These are phyloP conservation scores for Poeciliopsis presidionis DNA, from an alignment of 2,797 vertebrate species.

Conservation along the genomic window DNA sequence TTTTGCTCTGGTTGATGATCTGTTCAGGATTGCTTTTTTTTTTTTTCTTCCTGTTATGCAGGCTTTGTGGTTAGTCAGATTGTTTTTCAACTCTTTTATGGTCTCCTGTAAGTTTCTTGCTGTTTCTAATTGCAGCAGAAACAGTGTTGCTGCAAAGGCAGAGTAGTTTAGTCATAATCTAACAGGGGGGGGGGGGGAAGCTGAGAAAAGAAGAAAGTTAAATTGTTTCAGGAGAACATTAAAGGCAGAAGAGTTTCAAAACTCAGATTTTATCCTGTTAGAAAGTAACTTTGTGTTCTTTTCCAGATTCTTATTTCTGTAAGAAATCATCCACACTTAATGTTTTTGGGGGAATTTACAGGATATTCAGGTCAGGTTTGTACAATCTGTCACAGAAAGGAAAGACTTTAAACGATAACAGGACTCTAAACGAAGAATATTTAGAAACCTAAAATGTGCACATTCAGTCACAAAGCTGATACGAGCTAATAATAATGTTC, in stretches of 20 bases:
- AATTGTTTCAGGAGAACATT: not conserved
- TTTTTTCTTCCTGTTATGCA: not conserved
- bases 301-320: not conserved
- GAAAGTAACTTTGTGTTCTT: not conserved
- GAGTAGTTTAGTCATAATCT: not conserved
- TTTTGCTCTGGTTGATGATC: not conserved
- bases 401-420: not conserved
- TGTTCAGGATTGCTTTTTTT: slow-evolving; percentile 3
- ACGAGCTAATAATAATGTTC: not conserved
- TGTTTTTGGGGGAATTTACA: slow-evolving; percentile 8
- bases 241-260: not conserved
- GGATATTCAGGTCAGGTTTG: not conserved
- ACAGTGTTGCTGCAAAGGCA: not conserved
- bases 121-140: not conserved
- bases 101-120: not conserved
- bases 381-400: not conserved
- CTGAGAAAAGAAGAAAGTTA: not conserved
- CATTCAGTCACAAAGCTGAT: not conserved
- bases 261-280: not conserved
- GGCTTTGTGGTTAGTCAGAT: not conserved
- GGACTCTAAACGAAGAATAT: not conserved
- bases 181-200: no score
- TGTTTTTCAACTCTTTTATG: not conserved
- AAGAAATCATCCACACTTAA: slow-evolving; percentile 6
- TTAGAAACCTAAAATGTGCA: not conserved